Percentiles rank a stretch among this genome's conserved stretches.
Conservation (phyloP, 2,113 vertebrate genomes). For the Formicarius rufipectus region DNA sequence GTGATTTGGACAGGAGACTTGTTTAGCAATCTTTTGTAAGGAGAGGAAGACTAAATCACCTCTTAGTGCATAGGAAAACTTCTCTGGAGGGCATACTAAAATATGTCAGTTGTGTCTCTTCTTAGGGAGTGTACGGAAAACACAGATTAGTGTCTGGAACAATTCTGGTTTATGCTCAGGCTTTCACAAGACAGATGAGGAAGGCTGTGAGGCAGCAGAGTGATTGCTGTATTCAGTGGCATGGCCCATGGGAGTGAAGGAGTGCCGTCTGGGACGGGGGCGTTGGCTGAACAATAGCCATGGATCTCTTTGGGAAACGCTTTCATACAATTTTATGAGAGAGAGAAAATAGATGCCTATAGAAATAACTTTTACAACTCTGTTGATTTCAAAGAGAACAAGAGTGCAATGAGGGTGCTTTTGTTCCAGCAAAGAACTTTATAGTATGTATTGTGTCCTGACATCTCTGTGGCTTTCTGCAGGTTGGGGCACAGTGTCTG, state of each 20-base stretch:
- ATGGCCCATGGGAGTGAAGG: background rate
- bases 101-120: background rate
- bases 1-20: background rate
- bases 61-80: background rate
- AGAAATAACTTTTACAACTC: constrained; percentile 57
- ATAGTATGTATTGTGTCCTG: constrained; percentile 16
- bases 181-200: background rate
- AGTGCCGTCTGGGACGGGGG: fast-evolving
- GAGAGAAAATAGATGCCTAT: constrained; percentile 12
- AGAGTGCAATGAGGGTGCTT: constrained; percentile 3
- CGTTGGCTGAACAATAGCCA: background rate
- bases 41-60: background rate
- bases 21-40: background rate
- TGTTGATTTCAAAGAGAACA: constrained; percentile 31
- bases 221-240: background rate
- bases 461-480: background rate
- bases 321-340: constrained; percentile 14
- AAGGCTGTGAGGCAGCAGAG: background rate
- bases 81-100: background rate
- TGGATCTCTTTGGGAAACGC: background rate
- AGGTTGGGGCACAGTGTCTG: background rate
- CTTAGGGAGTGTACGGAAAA: background rate
- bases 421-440: constrained; percentile 20
- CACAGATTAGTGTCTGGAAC: background rate
- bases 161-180: background rate